These are phyloP conservation scores for Hypomesus transpacificus DNA, from an alignment of 2,113 vertebrate genomes.

Conservation along the genomic window DNA sequence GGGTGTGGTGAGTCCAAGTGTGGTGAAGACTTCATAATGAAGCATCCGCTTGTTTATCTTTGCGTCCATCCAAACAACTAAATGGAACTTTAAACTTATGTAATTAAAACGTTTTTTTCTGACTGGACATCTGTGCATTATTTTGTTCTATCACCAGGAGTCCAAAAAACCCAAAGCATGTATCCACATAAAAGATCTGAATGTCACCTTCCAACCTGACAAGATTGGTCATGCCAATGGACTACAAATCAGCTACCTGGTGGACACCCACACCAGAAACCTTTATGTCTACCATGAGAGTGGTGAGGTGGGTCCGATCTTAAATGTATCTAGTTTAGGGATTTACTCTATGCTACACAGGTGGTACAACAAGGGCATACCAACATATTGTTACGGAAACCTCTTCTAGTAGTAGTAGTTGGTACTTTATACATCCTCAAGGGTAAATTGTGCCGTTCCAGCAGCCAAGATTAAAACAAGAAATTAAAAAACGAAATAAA, in stretches of 20 bases:
- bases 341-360: too few species aligned
- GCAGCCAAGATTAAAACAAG: background rate
- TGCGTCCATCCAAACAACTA: too few species aligned
- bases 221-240: conserved; percentile 83
- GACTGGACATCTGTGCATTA: background rate
- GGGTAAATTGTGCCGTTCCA: too few species aligned
- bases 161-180: conserved; percentile 81
- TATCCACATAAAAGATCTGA: conserved; percentile 81
- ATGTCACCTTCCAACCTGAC: conserved; percentile 86
- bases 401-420: too few species aligned
- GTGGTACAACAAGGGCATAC: too few species aligned
- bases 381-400: too few species aligned
- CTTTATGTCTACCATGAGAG: conserved; percentile 86
- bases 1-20: too few species aligned
- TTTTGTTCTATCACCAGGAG: conserved; percentile 62
- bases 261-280: conserved; percentile 73
- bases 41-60: too few species aligned
- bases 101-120: too few species aligned
- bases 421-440: too few species aligned
- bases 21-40: too few species aligned
- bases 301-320: conserved; percentile 73
- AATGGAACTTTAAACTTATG: too few species aligned
- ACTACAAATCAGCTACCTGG: conserved; percentile 83
- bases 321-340: background rate
- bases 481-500: conserved; percentile 4